These are phyloP conservation scores for Syndactyla subalaris DNA, from an alignment of 2,797 vertebrate genomes.

Conservation along the genomic window DNA sequence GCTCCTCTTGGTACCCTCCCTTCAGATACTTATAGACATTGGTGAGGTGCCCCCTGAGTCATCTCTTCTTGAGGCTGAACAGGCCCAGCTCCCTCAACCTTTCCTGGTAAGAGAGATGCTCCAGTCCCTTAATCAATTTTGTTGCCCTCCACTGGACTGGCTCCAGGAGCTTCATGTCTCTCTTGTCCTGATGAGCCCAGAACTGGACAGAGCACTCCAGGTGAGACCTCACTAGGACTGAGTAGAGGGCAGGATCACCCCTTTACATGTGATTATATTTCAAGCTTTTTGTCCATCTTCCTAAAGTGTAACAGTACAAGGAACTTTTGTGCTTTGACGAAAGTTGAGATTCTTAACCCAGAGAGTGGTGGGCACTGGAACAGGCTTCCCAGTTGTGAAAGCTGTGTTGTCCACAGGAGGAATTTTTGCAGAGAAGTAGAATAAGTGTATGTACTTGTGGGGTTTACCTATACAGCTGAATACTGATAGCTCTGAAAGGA, in stretches of 20 bases:
- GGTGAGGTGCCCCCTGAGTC: not conserved
- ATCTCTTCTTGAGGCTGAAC: too few species aligned
- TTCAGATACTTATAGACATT: not conserved
- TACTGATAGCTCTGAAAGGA: not conserved
- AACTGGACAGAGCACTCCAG: not conserved
- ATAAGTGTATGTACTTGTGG: not conserved
- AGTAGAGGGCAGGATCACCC: not conserved
- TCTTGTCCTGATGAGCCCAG: not conserved
- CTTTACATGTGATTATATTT: not conserved
- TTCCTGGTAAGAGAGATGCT: not conserved
- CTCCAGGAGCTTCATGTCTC: not conserved
- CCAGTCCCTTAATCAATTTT: not conserved
- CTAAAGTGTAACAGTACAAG: not conserved
- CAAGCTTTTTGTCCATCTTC: not conserved
- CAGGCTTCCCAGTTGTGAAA: not conserved
- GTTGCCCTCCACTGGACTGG: not conserved
- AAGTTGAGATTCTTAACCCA: not conserved
- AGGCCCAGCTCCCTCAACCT: too few species aligned
- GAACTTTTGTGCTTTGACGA: not conserved
- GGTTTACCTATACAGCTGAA: not conserved
- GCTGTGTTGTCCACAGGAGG: not conserved
- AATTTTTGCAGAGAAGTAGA: not conserved
- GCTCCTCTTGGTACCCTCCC: not conserved
- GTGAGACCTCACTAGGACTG: not conserved
- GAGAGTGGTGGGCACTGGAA: not conserved